Conservation (phyloP, 2,888 invertebrate genomes). For the Erynnis tages region DNA sequence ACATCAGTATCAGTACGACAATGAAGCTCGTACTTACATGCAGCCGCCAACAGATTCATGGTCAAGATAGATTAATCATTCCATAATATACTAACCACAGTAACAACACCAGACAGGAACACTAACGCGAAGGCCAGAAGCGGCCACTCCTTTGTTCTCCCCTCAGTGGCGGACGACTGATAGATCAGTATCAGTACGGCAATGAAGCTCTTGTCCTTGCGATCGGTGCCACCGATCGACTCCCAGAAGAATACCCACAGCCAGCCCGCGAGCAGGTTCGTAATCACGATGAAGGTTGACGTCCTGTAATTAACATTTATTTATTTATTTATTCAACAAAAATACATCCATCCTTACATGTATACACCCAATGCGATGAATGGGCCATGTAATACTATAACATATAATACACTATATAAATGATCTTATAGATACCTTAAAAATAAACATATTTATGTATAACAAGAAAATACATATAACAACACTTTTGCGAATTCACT, state of each 20-base stretch:
- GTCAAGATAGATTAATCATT: no score
- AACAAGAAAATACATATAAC: no score
- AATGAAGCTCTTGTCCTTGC: constrained; percentile 77
- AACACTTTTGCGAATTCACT: no score
- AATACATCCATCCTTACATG: no score
- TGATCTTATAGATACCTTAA: no score
- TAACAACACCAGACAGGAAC: constrained; percentile 82
- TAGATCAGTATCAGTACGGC: constrained; percentile 83
- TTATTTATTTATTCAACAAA: no score
- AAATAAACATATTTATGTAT: no score
- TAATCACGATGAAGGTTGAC: constrained; percentile 78
- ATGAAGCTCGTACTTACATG: constrained; percentile 81
- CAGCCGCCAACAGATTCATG: constrained; percentile 79
- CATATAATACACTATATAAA: no score
- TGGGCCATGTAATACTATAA: no score
- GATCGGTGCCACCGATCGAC: constrained; percentile 60
- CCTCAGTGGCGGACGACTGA: constrained; percentile 74
- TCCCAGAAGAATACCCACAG: constrained; percentile 82
- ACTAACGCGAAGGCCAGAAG: constrained; percentile 78
- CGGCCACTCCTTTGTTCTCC: constrained; percentile 79
- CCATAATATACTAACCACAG: constrained; percentile 83
- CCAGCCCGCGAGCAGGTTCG: constrained; percentile 81
- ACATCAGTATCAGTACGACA: constrained; percentile 81
- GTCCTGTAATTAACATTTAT: constrained; percentile 71
- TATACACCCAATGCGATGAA: no score